Evolutionary conservation across 2,797 vertebrate genomes (phyloP).

Genomic region (Acipenser transmontanus): DNA sequence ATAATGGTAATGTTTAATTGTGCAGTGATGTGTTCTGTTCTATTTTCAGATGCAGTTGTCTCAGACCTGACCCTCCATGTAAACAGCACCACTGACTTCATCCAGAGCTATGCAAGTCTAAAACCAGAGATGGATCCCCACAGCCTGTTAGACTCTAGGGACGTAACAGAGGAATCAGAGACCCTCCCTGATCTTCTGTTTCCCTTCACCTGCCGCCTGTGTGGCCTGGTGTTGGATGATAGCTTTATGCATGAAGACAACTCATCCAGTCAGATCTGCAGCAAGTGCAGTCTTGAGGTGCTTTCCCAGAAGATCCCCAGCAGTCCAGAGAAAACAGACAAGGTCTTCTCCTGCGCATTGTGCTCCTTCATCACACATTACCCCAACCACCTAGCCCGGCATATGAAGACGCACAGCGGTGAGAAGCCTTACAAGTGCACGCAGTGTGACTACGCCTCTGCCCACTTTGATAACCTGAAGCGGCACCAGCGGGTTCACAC

Average conservation of each 20-base stretch:
- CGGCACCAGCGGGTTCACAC: conserved; percentile 88
- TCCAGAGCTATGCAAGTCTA: conserved; percentile 63
- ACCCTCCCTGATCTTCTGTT: conserved; percentile 73
- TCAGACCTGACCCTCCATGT: conserved; percentile 63
- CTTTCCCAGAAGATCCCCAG: conserved; percentile 48
- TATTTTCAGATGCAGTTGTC: conserved; percentile 45
- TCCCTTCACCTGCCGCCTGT: conserved; percentile 78
- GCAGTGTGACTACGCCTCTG: conserved; percentile 81
- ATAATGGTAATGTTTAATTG: too few species aligned
- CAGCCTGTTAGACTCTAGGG: conserved; percentile 39
- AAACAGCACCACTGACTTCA: conserved; percentile 58
- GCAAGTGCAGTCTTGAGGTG: conserved; percentile 70
- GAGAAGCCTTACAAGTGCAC: conserved; percentile 87
- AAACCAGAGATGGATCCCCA: conserved; percentile 49
- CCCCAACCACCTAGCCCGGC: conserved; percentile 87
- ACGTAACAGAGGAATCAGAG: conserved; percentile 42
- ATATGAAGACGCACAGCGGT: conserved; percentile 87
- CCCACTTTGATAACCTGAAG: conserved; percentile 91
- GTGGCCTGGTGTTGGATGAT: conserved; percentile 83
- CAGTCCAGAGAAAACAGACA: conserved; percentile 59
- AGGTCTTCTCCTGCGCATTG: conserved; percentile 75
- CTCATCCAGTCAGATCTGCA: conserved; percentile 70
- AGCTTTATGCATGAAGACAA: conserved; percentile 61
- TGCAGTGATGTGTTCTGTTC: conserved; percentile 6
- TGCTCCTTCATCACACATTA: conserved; percentile 85